Evolutionary conservation across 2,113 vertebrate genomes (phyloP).

Genomic region (Aphyosemion australe): DNA sequence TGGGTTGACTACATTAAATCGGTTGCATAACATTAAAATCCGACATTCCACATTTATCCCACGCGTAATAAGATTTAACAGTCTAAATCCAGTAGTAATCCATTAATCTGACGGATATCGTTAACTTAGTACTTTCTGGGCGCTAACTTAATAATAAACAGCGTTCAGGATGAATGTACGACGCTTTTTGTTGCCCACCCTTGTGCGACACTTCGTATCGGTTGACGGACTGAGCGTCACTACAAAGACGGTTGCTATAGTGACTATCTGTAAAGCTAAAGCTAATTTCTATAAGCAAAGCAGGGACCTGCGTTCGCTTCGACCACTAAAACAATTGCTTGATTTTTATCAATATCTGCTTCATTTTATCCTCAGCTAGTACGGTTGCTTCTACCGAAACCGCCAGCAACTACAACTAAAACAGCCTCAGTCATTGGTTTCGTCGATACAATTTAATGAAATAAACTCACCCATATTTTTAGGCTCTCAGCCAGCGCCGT

Average conservation of each 20-base stretch:
- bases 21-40: too few species aligned
- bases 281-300: neutral
- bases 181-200: neutral
- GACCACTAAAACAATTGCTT: neutral
- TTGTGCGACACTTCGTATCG: neutral
- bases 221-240: neutral
- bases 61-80: slow-evolving; percentile 59
- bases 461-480: slow-evolving; percentile 81
- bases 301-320: neutral
- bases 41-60: slow-evolving; percentile 41
- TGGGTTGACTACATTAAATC: slow-evolving; percentile 6
- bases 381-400: neutral
- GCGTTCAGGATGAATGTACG: neutral
- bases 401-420: slow-evolving; percentile 30
- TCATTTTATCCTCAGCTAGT: neutral
- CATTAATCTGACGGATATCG: slow-evolving; percentile 6
- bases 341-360: neutral
- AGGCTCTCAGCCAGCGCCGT: slow-evolving; percentile 80
- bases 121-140: neutral
- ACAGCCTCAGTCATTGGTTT: neutral
- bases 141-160: slow-evolving; percentile 10
- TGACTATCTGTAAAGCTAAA: neutral
- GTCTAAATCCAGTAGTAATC: slow-evolving; percentile 17
- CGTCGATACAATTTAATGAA: neutral
- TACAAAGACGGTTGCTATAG: neutral